phyloP scores from a whole-genome alignment of 1,140 invertebrate genomes.

The Leptonema lineaticorne region DNA sequence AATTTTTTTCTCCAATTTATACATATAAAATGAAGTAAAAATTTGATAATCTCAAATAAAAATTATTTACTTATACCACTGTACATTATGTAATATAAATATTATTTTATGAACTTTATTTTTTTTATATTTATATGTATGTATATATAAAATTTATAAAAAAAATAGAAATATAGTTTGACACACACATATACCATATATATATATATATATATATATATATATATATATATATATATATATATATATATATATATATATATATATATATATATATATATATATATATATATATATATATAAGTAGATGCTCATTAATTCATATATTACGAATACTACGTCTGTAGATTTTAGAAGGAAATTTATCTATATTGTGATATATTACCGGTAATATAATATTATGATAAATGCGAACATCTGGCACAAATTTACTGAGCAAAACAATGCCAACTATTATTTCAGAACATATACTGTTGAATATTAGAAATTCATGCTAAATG shows the following conservation, averaged over 20 bases:
- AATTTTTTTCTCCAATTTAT: not conserved
- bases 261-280: not conserved
- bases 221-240: too few species aligned
- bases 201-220: too few species aligned
- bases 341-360: not conserved
- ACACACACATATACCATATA: too few species aligned
- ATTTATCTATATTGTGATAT: not conserved
- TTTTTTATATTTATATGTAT: too few species aligned
- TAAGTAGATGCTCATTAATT: not conserved
- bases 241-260: too few species aligned
- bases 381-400: conserved; percentile 8
- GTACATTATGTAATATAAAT: not conserved
- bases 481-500: too few species aligned
- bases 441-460: conserved; percentile 1
- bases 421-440: conserved; percentile 6
- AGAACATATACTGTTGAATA: too few species aligned
- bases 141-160: too few species aligned
- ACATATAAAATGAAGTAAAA: not conserved
- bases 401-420: conserved; percentile 12
- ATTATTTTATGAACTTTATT: not conserved
- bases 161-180: too few species aligned
- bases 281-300: not conserved
- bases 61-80: not conserved
- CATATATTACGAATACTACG: not conserved
- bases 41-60: not conserved